Percentiles rank a stretch among this genome's conserved stretches.
Evolutionary conservation across 2,113 vertebrate genomes (phyloP).

Genomic region (Chauna torquata): DNA sequence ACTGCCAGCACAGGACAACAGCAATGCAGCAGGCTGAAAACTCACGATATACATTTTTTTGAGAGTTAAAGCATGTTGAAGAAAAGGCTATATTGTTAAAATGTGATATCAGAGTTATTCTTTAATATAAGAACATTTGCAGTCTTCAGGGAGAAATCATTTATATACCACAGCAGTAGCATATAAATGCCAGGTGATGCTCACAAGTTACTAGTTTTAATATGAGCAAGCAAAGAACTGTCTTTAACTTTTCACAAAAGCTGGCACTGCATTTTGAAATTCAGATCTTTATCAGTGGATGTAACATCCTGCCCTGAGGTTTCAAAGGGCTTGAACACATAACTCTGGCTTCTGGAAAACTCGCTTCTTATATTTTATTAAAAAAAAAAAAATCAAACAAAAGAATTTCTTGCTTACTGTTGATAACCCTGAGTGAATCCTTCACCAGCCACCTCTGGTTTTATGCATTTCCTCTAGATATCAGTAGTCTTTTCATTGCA

Average conservation of each 20-base stretch:
- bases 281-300: not conserved
- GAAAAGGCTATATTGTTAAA: not conserved
- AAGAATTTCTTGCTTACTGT: not conserved
- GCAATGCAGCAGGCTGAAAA: not conserved
- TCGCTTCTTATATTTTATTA: not conserved
- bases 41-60: not conserved
- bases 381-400: not conserved
- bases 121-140: not conserved
- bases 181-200: not conserved
- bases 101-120: not conserved
- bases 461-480: accelerated
- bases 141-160: not conserved
- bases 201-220: accelerated
- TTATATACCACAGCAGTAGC: not conserved
- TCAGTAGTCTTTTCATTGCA: not conserved
- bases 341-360: not conserved
- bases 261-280: not conserved
- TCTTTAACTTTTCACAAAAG: not conserved
- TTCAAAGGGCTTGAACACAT: not conserved
- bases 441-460: not conserved
- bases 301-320: not conserved
- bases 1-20: not conserved
- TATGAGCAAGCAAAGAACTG: accelerated
- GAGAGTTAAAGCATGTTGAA: not conserved
- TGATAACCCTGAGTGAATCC: not conserved